A percentile compares a stretch with the other conserved stretches of the same genome.
These are phyloP conservation scores for Ectemnius cavifrons DNA, from an alignment of 2,888 invertebrate species.

Conservation along the genomic window DNA sequence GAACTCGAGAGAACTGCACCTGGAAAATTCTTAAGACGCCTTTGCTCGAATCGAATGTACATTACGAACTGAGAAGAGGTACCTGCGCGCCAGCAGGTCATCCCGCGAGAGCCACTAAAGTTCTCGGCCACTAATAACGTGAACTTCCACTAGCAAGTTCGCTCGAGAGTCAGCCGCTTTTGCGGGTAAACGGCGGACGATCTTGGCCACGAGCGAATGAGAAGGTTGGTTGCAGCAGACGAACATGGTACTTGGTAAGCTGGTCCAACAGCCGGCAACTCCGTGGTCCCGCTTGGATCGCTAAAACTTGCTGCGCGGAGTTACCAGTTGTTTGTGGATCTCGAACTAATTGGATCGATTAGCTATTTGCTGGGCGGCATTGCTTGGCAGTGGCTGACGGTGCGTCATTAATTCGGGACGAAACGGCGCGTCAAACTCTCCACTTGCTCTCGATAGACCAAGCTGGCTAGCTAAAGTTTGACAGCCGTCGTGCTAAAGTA, in stretches of 20 bases:
- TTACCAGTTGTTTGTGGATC: slow-evolving; percentile 35
- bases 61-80: neutral
- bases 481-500: no score
- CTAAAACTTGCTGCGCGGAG: slow-evolving; percentile 30
- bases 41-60: neutral
- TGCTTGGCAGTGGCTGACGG: slow-evolving; percentile 10
- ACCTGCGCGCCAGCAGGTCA: neutral
- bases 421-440: neutral
- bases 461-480: neutral
- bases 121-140: slow-evolving; percentile 1
- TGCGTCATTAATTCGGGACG: slow-evolving; percentile 6
- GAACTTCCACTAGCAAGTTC: neutral
- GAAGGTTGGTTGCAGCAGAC: no score
- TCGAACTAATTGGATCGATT: slow-evolving; percentile 27
- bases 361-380: slow-evolving; percentile 21
- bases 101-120: neutral
- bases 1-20: neutral
- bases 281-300: slow-evolving; percentile 22
- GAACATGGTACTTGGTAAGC: no score
- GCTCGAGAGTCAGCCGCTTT: neutral
- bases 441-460: neutral
- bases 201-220: neutral
- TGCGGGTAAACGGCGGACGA: slow-evolving; percentile 1
- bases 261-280: no score
- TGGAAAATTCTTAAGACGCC: neutral